Conservation (phyloP, 2,888 invertebrate genomes). For the Heteromurus nitidus region DNA sequence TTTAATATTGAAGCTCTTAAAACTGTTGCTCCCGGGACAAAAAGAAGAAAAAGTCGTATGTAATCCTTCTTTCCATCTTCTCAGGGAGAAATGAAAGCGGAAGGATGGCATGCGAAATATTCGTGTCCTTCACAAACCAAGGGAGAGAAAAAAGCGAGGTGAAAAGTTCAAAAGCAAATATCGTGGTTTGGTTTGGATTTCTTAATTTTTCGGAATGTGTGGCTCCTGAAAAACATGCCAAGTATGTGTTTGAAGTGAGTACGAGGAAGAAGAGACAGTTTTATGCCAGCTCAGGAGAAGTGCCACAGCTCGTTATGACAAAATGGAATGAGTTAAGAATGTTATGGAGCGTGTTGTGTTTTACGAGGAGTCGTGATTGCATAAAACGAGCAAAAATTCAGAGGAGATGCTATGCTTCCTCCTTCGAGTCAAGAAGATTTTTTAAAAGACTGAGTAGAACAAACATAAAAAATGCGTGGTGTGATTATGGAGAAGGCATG, state of each 20-base stretch:
- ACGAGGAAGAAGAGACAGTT: constrained; percentile 22
- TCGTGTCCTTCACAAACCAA: constrained; percentile 4
- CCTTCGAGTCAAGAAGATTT: too few species aligned
- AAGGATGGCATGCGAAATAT: constrained; percentile 37
- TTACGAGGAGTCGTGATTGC: constrained; percentile 35
- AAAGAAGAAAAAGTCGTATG: constrained; percentile 21
- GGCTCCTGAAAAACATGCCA: background rate
- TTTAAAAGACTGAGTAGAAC: background rate
- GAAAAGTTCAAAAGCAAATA: constrained; percentile 30
- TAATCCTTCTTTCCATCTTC: constrained; percentile 33
- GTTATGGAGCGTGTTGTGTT: constrained; percentile 32
- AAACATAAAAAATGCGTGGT: background rate
- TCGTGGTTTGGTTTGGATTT: constrained; percentile 27
- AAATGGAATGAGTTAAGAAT: constrained; percentile 20
- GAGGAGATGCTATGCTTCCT: too few species aligned
- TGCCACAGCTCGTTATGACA: constrained; percentile 37
- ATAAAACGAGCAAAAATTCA: constrained; percentile 3
- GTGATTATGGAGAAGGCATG: background rate
- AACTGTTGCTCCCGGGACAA: constrained; percentile 35
- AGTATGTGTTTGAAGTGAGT: background rate
- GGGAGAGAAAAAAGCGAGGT: constrained; percentile 18
- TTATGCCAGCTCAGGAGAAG: constrained; percentile 14
- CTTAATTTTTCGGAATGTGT: constrained; percentile 34
- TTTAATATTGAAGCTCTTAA: constrained; percentile 18
- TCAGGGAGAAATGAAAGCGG: constrained; percentile 19